Base-by-base conservation (phyloP, 2,113 vertebrate species). In the Cynoglossus semilaevis region DNA sequence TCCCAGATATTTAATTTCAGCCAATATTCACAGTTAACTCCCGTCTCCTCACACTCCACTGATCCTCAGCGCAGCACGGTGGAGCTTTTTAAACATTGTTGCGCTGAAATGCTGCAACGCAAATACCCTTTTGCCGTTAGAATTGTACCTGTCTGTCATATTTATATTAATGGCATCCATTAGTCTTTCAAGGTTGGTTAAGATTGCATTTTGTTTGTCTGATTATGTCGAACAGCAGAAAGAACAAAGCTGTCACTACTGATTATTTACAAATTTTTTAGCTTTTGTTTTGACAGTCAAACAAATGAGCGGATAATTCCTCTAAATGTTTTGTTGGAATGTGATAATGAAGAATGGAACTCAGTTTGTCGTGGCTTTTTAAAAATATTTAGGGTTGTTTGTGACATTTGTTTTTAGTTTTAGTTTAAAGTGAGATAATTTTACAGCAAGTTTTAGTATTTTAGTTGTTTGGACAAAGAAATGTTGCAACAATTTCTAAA, bases 1-100 rank as follows among this genome's bases (percentile, higher is more conserved):
- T 66, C 18, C 14, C 35, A 61, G 48, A 43, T 13, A 17, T 47
- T 60, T 41, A 41, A 55, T 63, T 70, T 40, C 43, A 45, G 46
- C 14, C 38, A 45, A 45, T 66, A 18, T 72, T 46, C 48, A 7
- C 13, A 29, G 40, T 53, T 44, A 61, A 56, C 44, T 45, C 29
- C 64, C 35, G 7, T 44, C 47, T 63, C 51, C 48, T 16, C 43
- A 49, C 29, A 18, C 51, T 35, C 36, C 42, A 34, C 15, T 35
- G 51, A 37, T 49, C 48, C 18, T 47, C 18, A 44, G 36, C 36
- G 9, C 14, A 11, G 0, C n/a, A 36, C 14, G 18, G 15, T 15
- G 35, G 1, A 12, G 34, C 58, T 41, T 17, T 59, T 55, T 18
- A 14, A 51, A 70, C 47, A 12, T 15, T n/a, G 14, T 38, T 12